These are phyloP conservation scores for Neogale vison DNA, from an alignment of 2,113 vertebrate genomes.

Conservation along the genomic window DNA sequence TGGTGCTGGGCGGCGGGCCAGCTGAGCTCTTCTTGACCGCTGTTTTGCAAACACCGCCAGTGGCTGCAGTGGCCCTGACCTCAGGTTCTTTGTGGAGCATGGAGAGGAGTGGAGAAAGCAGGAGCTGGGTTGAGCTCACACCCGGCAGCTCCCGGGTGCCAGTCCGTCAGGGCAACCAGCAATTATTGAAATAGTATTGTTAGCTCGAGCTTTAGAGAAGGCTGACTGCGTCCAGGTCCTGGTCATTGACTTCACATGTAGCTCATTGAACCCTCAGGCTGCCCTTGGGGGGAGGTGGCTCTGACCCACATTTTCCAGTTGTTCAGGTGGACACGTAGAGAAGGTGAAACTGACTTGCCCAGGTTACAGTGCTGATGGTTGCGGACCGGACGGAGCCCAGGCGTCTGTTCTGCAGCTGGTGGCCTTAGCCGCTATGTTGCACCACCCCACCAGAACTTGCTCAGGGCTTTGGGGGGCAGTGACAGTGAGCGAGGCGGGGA, in stretches of 20 bases:
- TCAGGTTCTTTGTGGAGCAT: fast-evolving
- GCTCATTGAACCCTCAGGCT: not conserved
- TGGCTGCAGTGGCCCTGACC: not conserved
- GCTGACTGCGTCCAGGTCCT: not conserved
- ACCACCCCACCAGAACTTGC: not conserved
- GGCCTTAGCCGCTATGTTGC: fast-evolving
- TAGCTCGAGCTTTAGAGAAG: not conserved
- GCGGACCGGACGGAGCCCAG: not conserved
- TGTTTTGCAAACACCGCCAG: not conserved
- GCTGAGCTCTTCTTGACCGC: not conserved
- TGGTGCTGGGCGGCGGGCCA: not conserved
- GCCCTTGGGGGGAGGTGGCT: not conserved
- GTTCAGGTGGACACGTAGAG: not conserved
- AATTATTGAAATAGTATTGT: not conserved
- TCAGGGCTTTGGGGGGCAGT: fast-evolving
- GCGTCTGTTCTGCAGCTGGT: not conserved
- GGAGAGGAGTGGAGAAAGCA: not conserved
- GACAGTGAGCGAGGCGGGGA: not conserved
- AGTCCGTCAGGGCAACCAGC: not conserved
- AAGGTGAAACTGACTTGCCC: not conserved
- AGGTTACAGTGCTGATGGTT: not conserved
- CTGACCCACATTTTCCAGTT: not conserved
- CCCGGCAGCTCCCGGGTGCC: not conserved
- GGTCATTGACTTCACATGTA: fast-evolving
- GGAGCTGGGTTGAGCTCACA: too few relatives aligned